Evolutionary conservation across 1,140 invertebrate genomes (phyloP), one percentile per base, ranked within the genome.

Genomic region (Drosophila eugracilis): DNA sequence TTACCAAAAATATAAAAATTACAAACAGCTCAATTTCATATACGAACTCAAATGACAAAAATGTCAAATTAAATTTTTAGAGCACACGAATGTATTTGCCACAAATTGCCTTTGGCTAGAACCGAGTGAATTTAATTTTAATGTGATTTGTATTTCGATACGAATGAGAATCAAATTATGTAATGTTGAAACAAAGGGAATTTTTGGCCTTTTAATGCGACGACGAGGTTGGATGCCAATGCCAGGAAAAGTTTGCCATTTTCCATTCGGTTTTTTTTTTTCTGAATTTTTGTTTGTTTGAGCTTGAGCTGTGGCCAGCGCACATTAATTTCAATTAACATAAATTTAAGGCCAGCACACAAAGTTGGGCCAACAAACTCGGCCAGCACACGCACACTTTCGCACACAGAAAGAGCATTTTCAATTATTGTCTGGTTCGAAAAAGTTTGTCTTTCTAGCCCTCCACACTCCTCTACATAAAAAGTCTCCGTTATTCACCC

Each of bases 301-400:
- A 59, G 69, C n/a, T 67, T 50, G 47, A 60, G 55, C 54, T 45
- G 21, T 22, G 49, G 45, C 34, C 44, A 50, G 45, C 44, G 73
- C 59, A 78, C 83, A 88, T 86, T 78, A 83, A 86, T 86, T 86
- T 83, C 83, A 86, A 86, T 86, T 86, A 86, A 88, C 81, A 88
- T 86, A 78, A 75, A 88, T 86, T 86, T 81, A 58, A 78, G 78
- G 77, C 49, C 62, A 45, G 57, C 63, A 37, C 32, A 57, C 65
- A 54, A 88, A 88, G 78, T 86, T 88, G 39, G 22, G 69, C 41
- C 30, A 67, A 65, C 72, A 74, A 60, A 69, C 48, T 41, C 72
- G 36, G 42, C 53, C 24, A 49, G 30, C 30, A 34, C 60, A 45
- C 55, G 41, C 57, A 26, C 37, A 41, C 22, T 19, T 9, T 17